phyloP scores from a whole-genome alignment of 1,140 invertebrate species.

The Scaptomyza hsui region DNA sequence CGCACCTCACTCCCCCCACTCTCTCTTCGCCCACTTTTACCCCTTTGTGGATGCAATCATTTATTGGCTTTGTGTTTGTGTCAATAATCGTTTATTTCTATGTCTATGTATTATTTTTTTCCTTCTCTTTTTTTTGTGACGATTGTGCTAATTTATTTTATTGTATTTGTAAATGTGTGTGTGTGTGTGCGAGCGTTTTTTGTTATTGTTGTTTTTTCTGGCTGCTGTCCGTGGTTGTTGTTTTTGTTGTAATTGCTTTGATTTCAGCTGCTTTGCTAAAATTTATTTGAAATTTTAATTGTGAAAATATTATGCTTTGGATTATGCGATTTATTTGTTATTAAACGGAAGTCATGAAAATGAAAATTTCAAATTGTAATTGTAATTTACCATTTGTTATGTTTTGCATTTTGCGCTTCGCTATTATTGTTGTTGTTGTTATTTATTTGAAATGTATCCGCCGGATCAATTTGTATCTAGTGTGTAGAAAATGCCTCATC shows the following conservation, averaged over 20 bases:
- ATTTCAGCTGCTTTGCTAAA: constrained; percentile 76
- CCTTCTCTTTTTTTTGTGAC: constrained; percentile 47
- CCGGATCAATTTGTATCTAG: constrained; percentile 62
- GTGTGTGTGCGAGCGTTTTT: constrained; percentile 4
- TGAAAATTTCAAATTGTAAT: constrained; percentile 57
- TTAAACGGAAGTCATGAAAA: constrained; percentile 82
- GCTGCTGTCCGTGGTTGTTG: constrained; percentile 33
- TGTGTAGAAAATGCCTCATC: neutral
- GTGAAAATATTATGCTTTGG: constrained; percentile 77
- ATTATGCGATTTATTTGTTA: constrained; percentile 84
- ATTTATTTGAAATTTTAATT: constrained; percentile 84
- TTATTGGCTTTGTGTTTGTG: constrained; percentile 75
- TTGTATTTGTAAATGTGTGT: constrained; percentile 54
- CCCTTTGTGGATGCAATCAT: constrained; percentile 28
- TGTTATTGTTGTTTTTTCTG: constrained; percentile 58
- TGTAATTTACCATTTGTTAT: constrained; percentile 69
- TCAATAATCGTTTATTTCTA: constrained; percentile 69
- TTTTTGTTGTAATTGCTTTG: constrained; percentile 71
- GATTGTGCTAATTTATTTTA: constrained; percentile 81
- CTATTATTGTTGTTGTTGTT: constrained; percentile 43
- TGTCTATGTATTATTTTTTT: constrained; percentile 37
- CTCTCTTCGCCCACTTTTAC: neutral
- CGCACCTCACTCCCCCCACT: constrained; percentile 8
- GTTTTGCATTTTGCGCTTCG: constrained; percentile 38
- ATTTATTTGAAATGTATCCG: constrained; percentile 81